These are phyloP conservation scores for Melanotaenia trifasciata DNA, from an alignment of 2,797 vertebrate genomes.

Conservation along the genomic window DNA sequence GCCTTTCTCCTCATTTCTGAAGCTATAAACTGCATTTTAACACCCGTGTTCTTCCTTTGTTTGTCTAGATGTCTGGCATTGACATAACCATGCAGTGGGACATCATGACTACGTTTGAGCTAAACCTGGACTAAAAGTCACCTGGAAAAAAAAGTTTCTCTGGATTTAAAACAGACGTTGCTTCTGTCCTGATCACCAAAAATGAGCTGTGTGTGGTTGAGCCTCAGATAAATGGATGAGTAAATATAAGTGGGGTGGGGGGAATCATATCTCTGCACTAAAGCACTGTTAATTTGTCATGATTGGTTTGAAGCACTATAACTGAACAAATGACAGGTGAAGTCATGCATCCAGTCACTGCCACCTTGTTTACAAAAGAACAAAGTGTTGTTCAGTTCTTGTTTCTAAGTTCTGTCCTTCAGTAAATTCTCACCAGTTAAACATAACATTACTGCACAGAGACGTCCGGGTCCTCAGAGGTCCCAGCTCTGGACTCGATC, in stretches of 20 bases:
- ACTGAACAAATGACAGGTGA: background rate
- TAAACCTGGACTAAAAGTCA: conserved; percentile 82
- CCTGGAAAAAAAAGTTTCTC: background rate
- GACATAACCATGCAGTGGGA: conserved; percentile 92
- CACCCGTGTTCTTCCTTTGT: conserved; percentile 25
- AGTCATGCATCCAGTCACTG: conserved; percentile 4
- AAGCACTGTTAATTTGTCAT: conserved; percentile 40
- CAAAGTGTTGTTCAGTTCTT: conserved; percentile 29
- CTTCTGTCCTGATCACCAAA: background rate
- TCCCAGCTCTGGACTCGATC: conserved; percentile 31
- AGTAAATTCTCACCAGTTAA: conserved; percentile 14
- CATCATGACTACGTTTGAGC: conserved; percentile 93
- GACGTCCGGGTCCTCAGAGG: background rate
- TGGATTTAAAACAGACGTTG: background rate
- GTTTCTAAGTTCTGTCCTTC: background rate
- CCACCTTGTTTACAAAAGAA: conserved; percentile 19
- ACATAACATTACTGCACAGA: background rate
- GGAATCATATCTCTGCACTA: conserved; percentile 59
- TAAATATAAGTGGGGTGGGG: background rate
- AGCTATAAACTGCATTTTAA: background rate
- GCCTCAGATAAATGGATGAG: background rate
- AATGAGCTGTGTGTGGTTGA: background rate
- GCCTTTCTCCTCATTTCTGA: background rate
- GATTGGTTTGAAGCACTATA: conserved; percentile 20
- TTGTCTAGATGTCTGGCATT: conserved; percentile 86